Percentiles rank a stretch among this genome's conserved stretches.
These are phyloP conservation scores for Sthenelais limicola DNA, from an alignment of 2,888 invertebrate genomes.

Conservation along the genomic window DNA sequence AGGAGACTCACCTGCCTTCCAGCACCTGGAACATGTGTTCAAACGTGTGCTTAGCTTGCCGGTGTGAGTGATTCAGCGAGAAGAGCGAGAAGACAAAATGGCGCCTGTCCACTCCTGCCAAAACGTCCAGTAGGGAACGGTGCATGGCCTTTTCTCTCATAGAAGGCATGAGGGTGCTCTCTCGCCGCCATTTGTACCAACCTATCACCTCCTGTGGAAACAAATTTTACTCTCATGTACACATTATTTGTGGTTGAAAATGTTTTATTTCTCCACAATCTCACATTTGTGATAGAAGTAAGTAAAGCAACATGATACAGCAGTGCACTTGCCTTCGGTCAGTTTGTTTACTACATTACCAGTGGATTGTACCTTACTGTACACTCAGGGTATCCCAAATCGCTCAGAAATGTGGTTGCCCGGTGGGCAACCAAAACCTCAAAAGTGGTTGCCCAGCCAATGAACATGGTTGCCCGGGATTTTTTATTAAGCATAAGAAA, in stretches of 20 bases:
- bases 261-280: neutral
- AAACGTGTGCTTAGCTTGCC: slow-evolving; percentile 59
- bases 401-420: too few relatives aligned
- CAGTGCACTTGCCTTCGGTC: too few relatives aligned
- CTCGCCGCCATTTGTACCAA: slow-evolving; percentile 66
- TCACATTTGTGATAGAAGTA: too few relatives aligned
- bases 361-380: too few relatives aligned
- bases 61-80: slow-evolving; percentile 53
- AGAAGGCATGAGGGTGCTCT: slow-evolving; percentile 58
- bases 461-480: too few relatives aligned
- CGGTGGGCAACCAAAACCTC: too few relatives aligned
- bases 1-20: slow-evolving; percentile 34
- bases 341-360: too few relatives aligned
- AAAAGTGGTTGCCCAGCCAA: too few relatives aligned
- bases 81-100: slow-evolving; percentile 56
- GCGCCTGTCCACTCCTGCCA: slow-evolving; percentile 10
- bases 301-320: too few relatives aligned
- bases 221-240: neutral
- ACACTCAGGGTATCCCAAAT: too few relatives aligned
- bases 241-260: neutral
- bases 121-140: slow-evolving; percentile 32
- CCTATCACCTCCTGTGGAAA: slow-evolving; percentile 61
- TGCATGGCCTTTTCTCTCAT: slow-evolving; percentile 63
- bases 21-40: slow-evolving; percentile 55
- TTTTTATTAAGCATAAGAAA: too few relatives aligned